Evolutionary conservation across 2,113 vertebrate species (phyloP).

Genomic region (Falco punctatus): DNA sequence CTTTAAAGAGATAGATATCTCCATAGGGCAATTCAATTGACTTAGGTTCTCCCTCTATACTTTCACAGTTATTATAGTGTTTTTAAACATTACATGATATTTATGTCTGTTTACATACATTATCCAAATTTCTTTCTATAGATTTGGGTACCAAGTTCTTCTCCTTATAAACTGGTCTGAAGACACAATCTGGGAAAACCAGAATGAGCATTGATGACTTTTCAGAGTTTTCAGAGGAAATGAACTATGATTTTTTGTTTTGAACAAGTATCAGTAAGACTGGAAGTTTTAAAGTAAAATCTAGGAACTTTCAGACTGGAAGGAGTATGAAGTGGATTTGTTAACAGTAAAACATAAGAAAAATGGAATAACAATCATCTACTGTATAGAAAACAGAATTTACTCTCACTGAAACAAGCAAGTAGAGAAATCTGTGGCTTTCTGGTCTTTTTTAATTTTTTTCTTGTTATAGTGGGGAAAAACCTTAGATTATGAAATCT

Average conservation of each 20-base stretch:
- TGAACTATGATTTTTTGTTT: background rate
- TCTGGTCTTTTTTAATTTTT: background rate
- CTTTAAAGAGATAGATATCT: background rate
- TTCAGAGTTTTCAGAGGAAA: conserved; percentile 16
- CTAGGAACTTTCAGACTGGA: background rate
- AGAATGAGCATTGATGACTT: background rate
- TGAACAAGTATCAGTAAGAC: background rate
- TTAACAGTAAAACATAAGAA: background rate
- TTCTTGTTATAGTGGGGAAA: background rate
- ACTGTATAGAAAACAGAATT: background rate
- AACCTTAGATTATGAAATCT: background rate
- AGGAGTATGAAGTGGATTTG: background rate
- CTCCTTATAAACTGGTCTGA: background rate
- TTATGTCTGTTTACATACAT: conserved; percentile 19
- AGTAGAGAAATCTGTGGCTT: background rate
- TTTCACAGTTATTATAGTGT: background rate
- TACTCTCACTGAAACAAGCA: background rate
- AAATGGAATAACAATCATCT: background rate
- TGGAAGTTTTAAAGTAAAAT: background rate
- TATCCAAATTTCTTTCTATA: background rate
- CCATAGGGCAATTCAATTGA: background rate
- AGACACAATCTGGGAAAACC: background rate
- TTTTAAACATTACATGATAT: background rate
- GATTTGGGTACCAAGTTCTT: background rate
- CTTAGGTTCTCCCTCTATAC: background rate